A percentile compares a stretch with the other conserved stretches of the same genome.
These are phyloP conservation scores for Cephus runcator DNA, from an alignment of 2,888 invertebrate species.

Conservation along the genomic window DNA sequence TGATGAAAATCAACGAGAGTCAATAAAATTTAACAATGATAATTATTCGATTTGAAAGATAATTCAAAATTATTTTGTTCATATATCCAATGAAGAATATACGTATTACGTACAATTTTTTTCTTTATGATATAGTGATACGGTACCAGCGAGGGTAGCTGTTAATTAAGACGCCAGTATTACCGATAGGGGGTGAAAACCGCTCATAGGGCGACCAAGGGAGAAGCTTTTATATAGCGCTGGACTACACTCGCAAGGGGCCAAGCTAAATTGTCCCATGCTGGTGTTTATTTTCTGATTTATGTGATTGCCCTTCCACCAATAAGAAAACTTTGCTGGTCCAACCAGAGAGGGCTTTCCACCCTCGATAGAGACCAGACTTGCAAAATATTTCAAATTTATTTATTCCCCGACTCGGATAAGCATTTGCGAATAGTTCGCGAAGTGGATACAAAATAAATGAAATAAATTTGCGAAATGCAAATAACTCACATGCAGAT, in stretches of 20 bases:
- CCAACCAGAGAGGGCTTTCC: neutral
- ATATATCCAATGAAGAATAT: neutral
- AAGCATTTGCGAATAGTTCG: neutral
- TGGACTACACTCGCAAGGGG: conserved; percentile 28
- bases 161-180: conserved; percentile 57
- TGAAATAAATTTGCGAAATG: conserved; percentile 6
- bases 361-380: neutral
- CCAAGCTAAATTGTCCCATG: conserved; percentile 47
- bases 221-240: conserved; percentile 35
- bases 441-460: neutral
- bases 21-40: neutral
- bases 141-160: conserved; percentile 23
- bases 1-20: neutral
- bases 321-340: neutral
- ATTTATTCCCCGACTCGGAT: neutral
- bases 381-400: neutral
- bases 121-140: conserved; percentile 11
- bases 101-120: neutral
- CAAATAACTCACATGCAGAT: neutral
- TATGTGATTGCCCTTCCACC: conserved; percentile 49
- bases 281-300: conserved; percentile 55
- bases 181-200: conserved; percentile 40
- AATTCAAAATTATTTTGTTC: neutral
- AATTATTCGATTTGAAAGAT: neutral
- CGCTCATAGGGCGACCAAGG: conserved; percentile 25